phyloP scores from a whole-genome alignment of 35 echinoderm and acorn worm genomes.

The Hemicentrotus pulcherrimus region DNA sequence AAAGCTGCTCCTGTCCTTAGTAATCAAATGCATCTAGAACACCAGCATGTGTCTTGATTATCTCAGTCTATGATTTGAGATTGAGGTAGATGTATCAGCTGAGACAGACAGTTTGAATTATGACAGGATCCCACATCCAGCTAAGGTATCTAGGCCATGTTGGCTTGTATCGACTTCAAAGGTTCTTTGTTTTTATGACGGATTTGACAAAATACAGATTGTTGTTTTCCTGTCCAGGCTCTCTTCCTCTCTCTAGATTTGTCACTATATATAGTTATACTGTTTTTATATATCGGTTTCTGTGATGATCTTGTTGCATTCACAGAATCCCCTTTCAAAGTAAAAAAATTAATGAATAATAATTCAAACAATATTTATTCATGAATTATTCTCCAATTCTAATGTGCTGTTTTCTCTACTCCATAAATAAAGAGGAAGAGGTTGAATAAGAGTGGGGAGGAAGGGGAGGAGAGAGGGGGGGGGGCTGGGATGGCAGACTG shows the following conservation, averaged over 20 bases:
- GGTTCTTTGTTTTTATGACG: not conserved
- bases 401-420: not conserved
- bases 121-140: not conserved
- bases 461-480: not conserved
- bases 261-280: not conserved
- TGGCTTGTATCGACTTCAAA: not conserved
- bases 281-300: not conserved
- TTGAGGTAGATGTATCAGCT: not conserved
- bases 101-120: not conserved
- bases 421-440: not conserved
- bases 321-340: no score
- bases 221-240: not conserved
- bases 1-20: not conserved
- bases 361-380: not conserved
- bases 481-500: not conserved
- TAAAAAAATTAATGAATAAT: no score
- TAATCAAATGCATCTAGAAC: not conserved
- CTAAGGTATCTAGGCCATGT: not conserved
- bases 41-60: not conserved
- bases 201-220: not conserved
- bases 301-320: not conserved
- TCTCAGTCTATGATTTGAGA: not conserved
- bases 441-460: not conserved
- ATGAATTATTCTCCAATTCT: not conserved
- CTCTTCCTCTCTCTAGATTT: not conserved